Conservation (phyloP, 2,888 invertebrate species). For the Aradus depressus region DNA sequence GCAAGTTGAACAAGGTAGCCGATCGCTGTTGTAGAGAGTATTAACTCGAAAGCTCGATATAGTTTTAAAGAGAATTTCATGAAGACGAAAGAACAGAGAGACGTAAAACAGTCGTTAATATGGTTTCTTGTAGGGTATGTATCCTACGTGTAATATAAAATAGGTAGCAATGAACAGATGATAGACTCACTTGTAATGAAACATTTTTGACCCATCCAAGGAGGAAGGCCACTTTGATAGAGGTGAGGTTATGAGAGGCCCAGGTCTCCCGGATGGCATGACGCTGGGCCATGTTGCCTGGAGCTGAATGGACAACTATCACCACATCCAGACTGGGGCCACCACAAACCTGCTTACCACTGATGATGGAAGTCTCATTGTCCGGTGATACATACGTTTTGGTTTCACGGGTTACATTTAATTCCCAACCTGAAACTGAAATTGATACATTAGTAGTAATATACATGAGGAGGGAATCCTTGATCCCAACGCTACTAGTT, state of each 20-base stretch:
- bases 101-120: too few relatives aligned
- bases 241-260: slow-evolving; percentile 40
- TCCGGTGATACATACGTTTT: slow-evolving; percentile 58
- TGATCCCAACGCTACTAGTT: neutral
- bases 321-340: slow-evolving; percentile 45
- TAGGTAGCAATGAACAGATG: too few relatives aligned
- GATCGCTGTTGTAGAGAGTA: too few relatives aligned
- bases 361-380: slow-evolving; percentile 54
- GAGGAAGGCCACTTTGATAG: slow-evolving; percentile 42
- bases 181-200: slow-evolving; percentile 41
- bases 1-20: too few relatives aligned
- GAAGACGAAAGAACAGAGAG: too few relatives aligned
- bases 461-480: neutral
- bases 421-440: slow-evolving; percentile 54
- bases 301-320: slow-evolving; percentile 64
- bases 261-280: slow-evolving; percentile 59
- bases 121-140: too few relatives aligned
- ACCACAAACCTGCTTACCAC: slow-evolving; percentile 29
- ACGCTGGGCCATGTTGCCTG: slow-evolving; percentile 54
- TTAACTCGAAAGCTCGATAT: too few relatives aligned
- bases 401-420: slow-evolving; percentile 59
- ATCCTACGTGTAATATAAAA: too few relatives aligned
- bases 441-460: slow-evolving; percentile 6
- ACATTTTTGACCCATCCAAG: slow-evolving; percentile 49
- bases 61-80: too few relatives aligned